These are phyloP conservation scores for Zophobas morio DNA, from an alignment of 1,140 invertebrate genomes.

Conservation along the genomic window DNA sequence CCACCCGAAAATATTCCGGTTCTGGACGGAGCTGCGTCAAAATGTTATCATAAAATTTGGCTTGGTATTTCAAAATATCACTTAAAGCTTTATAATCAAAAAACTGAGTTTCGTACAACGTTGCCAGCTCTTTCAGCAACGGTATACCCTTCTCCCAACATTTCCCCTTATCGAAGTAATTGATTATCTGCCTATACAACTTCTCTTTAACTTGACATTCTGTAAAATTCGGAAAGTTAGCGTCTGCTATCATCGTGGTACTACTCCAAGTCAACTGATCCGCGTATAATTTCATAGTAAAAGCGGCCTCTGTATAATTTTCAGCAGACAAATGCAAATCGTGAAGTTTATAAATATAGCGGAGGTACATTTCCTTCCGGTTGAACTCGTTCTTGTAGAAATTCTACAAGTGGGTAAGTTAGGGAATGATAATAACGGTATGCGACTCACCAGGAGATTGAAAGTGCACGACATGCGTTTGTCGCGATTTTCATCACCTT, in stretches of 20 bases:
- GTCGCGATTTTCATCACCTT: constrained; percentile 92
- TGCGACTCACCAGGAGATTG: constrained; percentile 84
- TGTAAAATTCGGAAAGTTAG: constrained; percentile 77
- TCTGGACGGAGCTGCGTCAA: constrained; percentile 89
- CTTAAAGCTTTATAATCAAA: constrained; percentile 94
- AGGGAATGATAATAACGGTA: constrained; percentile 19
- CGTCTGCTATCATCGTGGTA: constrained; percentile 76
- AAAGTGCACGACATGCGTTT: constrained; percentile 98
- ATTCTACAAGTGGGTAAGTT: constrained; percentile 76
- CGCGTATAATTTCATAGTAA: constrained; percentile 94
- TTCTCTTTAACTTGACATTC: constrained; percentile 96
- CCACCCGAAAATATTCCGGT: constrained; percentile 97
- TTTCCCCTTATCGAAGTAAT: constrained; percentile 96
- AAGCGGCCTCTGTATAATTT: constrained; percentile 96
- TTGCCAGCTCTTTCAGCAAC: constrained; percentile 91
- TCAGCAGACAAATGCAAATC: constrained; percentile 94
- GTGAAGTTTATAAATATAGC: constrained; percentile 97
- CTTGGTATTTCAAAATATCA: constrained; percentile 86
- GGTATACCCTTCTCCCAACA: constrained; percentile 97
- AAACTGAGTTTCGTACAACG: constrained; percentile 89
- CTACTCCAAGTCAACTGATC: constrained; percentile 91
- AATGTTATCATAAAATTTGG: constrained; percentile 93
- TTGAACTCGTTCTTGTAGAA: constrained; percentile 98
- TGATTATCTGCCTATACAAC: constrained; percentile 92
- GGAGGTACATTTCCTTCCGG: constrained; percentile 95